These are phyloP conservation scores for Diadophis punctatus DNA, from an alignment of 2,113 vertebrate genomes.

Conservation along the genomic window DNA sequence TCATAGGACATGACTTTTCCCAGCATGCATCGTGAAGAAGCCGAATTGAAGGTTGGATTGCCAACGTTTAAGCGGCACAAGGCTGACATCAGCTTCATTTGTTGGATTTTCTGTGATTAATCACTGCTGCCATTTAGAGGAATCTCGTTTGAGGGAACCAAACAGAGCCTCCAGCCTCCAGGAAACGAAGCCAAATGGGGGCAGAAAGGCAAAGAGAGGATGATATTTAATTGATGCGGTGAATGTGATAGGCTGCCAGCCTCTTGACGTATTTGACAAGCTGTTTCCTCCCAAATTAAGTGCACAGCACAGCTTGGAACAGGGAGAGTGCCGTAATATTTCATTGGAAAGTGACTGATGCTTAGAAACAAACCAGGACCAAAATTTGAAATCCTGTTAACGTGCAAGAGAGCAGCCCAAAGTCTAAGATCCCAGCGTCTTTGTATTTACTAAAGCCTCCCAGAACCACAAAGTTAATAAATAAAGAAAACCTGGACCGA, in stretches of 20 bases:
- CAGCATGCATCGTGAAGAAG: neutral
- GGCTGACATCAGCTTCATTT: neutral
- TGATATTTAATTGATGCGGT: neutral
- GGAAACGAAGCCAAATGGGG: neutral
- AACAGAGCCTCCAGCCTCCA: neutral
- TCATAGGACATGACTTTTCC: neutral
- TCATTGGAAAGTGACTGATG: neutral
- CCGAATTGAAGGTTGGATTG: neutral
- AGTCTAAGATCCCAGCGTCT: neutral
- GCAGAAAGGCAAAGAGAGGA: neutral
- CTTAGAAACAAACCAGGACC: neutral
- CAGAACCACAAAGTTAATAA: neutral
- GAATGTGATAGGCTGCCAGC: neutral
- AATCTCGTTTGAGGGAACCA: neutral
- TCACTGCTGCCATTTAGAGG: neutral
- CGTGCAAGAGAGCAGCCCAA: neutral
- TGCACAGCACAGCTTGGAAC: neutral
- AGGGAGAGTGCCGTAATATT: neutral
- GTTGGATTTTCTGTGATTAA: neutral
- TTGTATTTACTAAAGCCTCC: neutral
- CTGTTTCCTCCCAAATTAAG: neutral
- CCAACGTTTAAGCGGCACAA: neutral
- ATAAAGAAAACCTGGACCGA: too few relatives aligned
- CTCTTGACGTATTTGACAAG: neutral
- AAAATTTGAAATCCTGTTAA: neutral